These are phyloP conservation scores for Calidris pugnax DNA, from an alignment of 2,113 vertebrate genomes.

Conservation along the genomic window DNA sequence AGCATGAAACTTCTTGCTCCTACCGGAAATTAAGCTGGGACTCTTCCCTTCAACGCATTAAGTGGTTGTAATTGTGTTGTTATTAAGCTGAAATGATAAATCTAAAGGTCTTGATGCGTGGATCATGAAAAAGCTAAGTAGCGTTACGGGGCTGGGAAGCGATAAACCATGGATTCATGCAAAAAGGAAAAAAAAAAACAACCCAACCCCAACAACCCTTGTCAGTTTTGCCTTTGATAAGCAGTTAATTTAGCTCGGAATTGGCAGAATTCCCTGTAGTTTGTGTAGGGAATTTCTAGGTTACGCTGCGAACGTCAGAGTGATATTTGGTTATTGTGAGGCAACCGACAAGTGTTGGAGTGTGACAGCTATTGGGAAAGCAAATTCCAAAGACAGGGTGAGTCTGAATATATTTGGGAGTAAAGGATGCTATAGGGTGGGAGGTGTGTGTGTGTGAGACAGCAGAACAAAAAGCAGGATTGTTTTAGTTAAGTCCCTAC, in stretches of 20 bases:
- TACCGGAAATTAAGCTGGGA: neutral
- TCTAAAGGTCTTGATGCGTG: neutral
- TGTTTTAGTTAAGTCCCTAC: neutral
- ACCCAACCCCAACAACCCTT: neutral
- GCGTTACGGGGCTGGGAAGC: neutral
- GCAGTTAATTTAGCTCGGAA: constrained; percentile 45
- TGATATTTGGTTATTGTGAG: constrained; percentile 11
- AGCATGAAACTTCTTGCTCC: neutral
- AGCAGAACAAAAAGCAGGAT: neutral
- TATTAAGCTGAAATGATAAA: neutral
- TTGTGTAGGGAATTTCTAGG: constrained; percentile 11
- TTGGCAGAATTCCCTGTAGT: constrained; percentile 31
- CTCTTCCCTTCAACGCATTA: neutral
- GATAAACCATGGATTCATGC: neutral
- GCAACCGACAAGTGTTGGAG: constrained; percentile 1
- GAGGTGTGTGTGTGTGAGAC: neutral
- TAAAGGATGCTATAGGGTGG: neutral
- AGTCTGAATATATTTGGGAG: neutral
- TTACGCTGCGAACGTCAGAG: neutral
- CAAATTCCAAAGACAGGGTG: neutral
- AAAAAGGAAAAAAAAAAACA: neutral
- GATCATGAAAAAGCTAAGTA: constrained; percentile 19
- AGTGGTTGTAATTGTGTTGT: constrained; percentile 4
- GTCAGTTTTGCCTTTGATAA: constrained; percentile 51
- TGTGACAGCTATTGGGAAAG: constrained; percentile 5